Conservation (phyloP, 2,888 invertebrate species). For the Asteroscopus sphinx region DNA sequence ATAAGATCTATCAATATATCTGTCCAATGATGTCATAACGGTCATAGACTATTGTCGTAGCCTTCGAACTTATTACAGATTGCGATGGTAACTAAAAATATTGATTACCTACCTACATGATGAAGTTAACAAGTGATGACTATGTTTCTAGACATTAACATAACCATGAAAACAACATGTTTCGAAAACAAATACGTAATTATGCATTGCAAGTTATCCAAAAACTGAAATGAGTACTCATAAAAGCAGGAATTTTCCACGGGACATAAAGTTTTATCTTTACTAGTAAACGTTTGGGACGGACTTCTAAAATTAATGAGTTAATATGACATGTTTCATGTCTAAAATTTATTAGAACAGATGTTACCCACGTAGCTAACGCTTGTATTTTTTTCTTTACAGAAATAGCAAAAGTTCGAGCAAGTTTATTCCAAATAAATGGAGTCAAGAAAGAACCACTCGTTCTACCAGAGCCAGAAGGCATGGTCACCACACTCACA, state of each 20-base stretch:
- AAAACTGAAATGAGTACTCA: conserved; percentile 58
- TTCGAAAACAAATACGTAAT: conserved; percentile 21
- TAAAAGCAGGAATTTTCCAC: conserved; percentile 65
- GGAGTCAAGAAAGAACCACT: conserved; percentile 98
- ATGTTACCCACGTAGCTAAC: conserved; percentile 58
- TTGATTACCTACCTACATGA: conserved; percentile 38
- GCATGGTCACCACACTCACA: conserved; percentile 97
- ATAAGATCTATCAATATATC: conserved; percentile 68
- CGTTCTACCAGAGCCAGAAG: conserved; percentile 96
- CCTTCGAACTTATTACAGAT: conserved; percentile 55
- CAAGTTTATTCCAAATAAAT: conserved; percentile 99
- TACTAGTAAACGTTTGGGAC: conserved; percentile 72
- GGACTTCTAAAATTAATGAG: conserved; percentile 72
- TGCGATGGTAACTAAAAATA: conserved; percentile 39
- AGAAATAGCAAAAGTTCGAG: conserved; percentile 99
- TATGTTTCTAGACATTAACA: conserved; percentile 17
- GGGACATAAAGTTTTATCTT: conserved; percentile 76
- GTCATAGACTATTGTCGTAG: conserved; percentile 50
- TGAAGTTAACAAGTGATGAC: conserved; percentile 3
- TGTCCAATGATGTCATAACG: conserved; percentile 74
- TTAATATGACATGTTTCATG: conserved; percentile 73
- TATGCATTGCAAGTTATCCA: conserved; percentile 52
- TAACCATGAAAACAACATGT: conserved; percentile 18
- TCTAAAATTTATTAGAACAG: conserved; percentile 72
- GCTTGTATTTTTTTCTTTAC: conserved; percentile 85